Base-by-base conservation (phyloP, 2,888 invertebrate species). In the Agrenia bidenticulata region DNA sequence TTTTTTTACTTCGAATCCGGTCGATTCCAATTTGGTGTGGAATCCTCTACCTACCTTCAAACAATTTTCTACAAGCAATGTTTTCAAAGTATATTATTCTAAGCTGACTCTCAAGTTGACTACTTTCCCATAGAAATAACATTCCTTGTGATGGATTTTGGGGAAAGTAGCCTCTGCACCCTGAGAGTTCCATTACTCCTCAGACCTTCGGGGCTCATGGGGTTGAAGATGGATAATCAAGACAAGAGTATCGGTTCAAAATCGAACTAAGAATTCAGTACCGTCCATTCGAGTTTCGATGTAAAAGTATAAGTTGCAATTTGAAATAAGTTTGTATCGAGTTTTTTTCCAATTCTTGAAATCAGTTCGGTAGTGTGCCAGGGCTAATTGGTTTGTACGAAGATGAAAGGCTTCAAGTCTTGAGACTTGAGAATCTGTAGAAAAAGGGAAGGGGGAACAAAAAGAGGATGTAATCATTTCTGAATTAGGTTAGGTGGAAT, bases 401-500 rank as follows among this genome's bases (percentile, higher is more conserved):
- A 51, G 51, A 51, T 51, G 51, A 51, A 51, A 51, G 51, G n/a
- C 19, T 17, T 5, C 45, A 51, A 51, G 32, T 32, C 17, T 17
- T 32, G 7, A 23, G 53, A 15, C n/a, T 19, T 17, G 23, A 19
- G 15, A 45, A 17, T 45, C 9, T 45, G 15, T 5, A 17, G 15
- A 51, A 49, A 49, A 17, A 49, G 11, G 9, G 9, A 49, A n/a
- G n/a, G 54, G 42, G 42, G 32, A 63, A 59, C 42, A 41, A 57
- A 66, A 41, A 53, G n/a, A 53, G 68, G 60, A 60, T 58, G 61
- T 70, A 72, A 73, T 73, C 72, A 73, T 73, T 73, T 70, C 72
- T 67, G 70, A 73, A 73, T 73, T 73, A 73, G 70, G 73, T 73
- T 73, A 72, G 62, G 70, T 73, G 69, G 71, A 72, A 72, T 69